Base-by-base conservation (phyloP, 2,113 vertebrate species). In the Rhineura floridana region DNA sequence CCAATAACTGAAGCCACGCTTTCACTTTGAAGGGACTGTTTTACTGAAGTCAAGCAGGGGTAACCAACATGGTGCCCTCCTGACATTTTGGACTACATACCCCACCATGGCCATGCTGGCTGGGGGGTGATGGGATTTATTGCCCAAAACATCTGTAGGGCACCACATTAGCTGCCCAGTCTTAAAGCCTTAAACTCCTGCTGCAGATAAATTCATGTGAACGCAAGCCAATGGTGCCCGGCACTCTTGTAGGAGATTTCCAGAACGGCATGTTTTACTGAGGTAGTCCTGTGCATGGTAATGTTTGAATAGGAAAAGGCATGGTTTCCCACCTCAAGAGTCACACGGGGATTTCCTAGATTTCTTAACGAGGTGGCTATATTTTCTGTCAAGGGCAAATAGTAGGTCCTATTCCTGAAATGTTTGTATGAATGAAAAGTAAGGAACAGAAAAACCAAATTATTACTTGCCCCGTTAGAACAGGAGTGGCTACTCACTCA, bases 401-500 rank as follows among this genome's bases (percentile, higher is more conserved):
- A 62, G 55, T 10, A 42, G n/a, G n/a, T 21, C 55, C 59, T 0
- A 25, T 13, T 28, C n/a, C 55, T 10, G 4, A 2, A 28, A 62
- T 3, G 8, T 25, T 7, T 23, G 7, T 1, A 42, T 2, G 3
- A 9, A 12, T 0, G 6, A 11, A 55, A 2, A 8, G 48, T 4
- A 5, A 69, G 13, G 11, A 13, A 5, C 11, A 5, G n/a, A 17
- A 72, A 13, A 33, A 69, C 9, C 6, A 1, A 11, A 28, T 30
- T 2, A 9, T 7, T 1, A 21, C 50, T 21, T 1, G 12, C 52
- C 33, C 15, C 11, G 2, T 81, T 2, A 39, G 13, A 23, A 10
- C 21, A 28, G 79, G 2, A 39, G 7, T 21, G 23, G 2, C 50
- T 7, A 9, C 19, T 4, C 52, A n/a, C n/a, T 23, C 21, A 59